A percentile compares a stretch with the other conserved stretches of the same genome.
Conservation (phyloP, 2,888 invertebrate species). For the Lepetodrilus schrolli region DNA sequence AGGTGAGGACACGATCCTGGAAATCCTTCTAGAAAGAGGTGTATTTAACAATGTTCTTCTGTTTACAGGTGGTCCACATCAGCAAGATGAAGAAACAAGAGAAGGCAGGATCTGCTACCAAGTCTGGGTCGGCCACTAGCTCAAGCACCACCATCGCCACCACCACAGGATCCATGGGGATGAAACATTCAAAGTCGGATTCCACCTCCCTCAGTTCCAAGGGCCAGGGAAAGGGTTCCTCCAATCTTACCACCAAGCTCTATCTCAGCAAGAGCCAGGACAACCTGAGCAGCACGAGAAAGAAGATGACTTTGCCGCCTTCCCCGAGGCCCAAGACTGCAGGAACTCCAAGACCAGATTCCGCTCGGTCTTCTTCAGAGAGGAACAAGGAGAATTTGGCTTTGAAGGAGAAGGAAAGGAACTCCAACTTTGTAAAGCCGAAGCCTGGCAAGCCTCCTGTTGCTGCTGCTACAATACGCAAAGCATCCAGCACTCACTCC, state of each 20-base stretch:
- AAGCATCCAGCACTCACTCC: conserved; percentile 72
- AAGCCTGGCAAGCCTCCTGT: conserved; percentile 54
- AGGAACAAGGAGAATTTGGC: conserved; percentile 68
- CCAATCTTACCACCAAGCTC: conserved; percentile 58
- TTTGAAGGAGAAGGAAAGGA: conserved; percentile 55
- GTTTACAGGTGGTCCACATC: conserved; percentile 25
- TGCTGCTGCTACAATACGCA: conserved; percentile 62
- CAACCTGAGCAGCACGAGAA: conserved; percentile 50
- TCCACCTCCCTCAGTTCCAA: conserved; percentile 49
- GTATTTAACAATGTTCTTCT: background rate
- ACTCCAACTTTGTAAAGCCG: conserved; percentile 54
- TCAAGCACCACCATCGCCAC: conserved; percentile 17
- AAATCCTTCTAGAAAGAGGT: no score
- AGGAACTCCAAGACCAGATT: background rate
- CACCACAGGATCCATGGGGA: conserved; percentile 40
- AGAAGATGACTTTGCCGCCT: conserved; percentile 17
- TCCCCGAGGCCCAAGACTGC: conserved; percentile 1
- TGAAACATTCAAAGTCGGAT: conserved; percentile 66
- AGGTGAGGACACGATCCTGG: no score
- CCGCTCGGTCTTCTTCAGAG: conserved; percentile 33
- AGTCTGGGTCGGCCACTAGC: background rate
- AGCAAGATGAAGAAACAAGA: conserved; percentile 42
- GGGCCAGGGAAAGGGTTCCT: conserved; percentile 42
- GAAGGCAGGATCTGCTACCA: conserved; percentile 17
- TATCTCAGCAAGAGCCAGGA: conserved; percentile 73